Conservation (phyloP, 1,140 invertebrate species). For the Tetragonula clypearis region DNA sequence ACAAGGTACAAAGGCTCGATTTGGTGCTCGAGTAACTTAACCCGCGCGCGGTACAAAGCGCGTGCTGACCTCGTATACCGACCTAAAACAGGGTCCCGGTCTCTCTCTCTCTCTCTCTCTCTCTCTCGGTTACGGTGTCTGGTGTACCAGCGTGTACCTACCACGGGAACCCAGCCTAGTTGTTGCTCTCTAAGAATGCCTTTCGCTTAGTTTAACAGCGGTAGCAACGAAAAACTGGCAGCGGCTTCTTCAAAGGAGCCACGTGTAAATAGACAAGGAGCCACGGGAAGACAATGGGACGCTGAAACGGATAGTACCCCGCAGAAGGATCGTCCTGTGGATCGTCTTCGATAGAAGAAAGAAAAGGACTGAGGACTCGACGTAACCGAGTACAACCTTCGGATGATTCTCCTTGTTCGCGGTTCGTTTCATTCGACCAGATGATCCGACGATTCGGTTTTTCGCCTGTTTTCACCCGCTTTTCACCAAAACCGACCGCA, state of each 20-base stretch:
- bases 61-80: conserved; percentile 66
- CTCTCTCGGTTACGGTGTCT: conserved; percentile 49
- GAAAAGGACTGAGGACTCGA: conserved; percentile 33
- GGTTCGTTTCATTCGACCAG: conserved; percentile 66
- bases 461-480: conserved; percentile 61
- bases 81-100: conserved; percentile 62
- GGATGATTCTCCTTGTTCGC: conserved; percentile 55
- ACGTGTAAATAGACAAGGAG: conserved; percentile 67
- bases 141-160: conserved; percentile 63
- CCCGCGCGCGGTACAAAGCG: conserved; percentile 68
- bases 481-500: conserved; percentile 52
- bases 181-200: conserved; percentile 64
- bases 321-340: conserved; percentile 48
- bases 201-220: conserved; percentile 79
- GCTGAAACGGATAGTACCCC: conserved; percentile 73
- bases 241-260: conserved; percentile 74
- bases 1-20: conserved; percentile 66
- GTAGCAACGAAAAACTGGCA: conserved; percentile 66
- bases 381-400: conserved; percentile 5
- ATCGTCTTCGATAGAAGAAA: conserved; percentile 67
- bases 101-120: conserved; percentile 40
- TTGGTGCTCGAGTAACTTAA: conserved; percentile 70
- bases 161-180: conserved; percentile 58
- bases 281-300: conserved; percentile 73
- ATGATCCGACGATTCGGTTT: conserved; percentile 45